Evolutionary conservation across 2,113 vertebrate genomes (phyloP), one percentile per base, ranked within the genome.

Genomic region (Chunga burmeisteri): DNA sequence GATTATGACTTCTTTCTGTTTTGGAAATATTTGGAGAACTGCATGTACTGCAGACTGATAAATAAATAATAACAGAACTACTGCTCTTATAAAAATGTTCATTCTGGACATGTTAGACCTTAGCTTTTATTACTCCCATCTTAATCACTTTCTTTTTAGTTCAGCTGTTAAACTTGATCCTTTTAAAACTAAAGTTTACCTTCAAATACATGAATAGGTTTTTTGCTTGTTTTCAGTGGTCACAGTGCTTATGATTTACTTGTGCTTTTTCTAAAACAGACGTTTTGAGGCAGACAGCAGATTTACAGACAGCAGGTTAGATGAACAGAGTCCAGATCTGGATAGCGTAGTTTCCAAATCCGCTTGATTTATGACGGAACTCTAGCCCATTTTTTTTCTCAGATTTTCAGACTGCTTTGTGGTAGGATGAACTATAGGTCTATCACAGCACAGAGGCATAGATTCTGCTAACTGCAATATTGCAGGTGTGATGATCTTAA

Each of bases 291-390:
- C 72, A 91, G 25, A 75, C 13, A 92, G 56, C 61, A 85, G 73
- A 88, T 88, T 94, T 94, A 77, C 40, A 82, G 61, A 52, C 74
- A 94, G 63, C 55, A 89, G 77, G 23, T 94, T 65, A 49, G 63
- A 86, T 47, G 42, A 91, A 94, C 29, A 47, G 8, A 71, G 52
- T 86, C 59, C 55, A 81, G 88, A 78, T 70, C 50, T 62, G 29
- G n/a, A 68, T 34, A 67, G 12, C 2, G 1, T 8, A 11, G 11
- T 70, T 88, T 74, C 77, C 80, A 91, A 74, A 84, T 46, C 29
- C 13, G 16, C 22, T 79, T 81, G 81, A 79, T 81, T 78, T 88
- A 66, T 81, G 47, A 34, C 61, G 7, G 12, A 94, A 63, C 4
- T 19, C 10, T 52, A 71, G 19, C 3, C 5, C 8, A 7, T 32